These are phyloP conservation scores for Chondrosia reniformis DNA, from an alignment of 37 sponge, comb jelly and placozoan genomes.

Conservation along the genomic window DNA sequence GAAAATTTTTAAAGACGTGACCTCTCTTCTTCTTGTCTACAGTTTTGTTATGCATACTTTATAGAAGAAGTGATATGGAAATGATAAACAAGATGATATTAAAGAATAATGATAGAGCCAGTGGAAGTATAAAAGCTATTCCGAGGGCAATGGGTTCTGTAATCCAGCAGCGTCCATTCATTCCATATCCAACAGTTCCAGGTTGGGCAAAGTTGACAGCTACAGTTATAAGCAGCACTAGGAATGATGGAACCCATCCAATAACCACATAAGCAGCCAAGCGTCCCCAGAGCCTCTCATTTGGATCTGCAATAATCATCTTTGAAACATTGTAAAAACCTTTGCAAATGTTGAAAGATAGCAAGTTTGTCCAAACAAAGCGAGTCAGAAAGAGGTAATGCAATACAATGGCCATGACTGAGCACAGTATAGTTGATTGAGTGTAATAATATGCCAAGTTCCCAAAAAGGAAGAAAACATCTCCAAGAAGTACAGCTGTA, in stretches of 20 bases:
- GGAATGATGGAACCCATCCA: slow-evolving; percentile 40
- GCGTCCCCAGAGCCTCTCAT: not conserved
- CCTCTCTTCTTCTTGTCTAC: not conserved
- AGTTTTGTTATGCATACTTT: not conserved
- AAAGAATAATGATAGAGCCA: slow-evolving; percentile 7
- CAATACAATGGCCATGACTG: slow-evolving; percentile 22
- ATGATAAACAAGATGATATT: slow-evolving; percentile 12
- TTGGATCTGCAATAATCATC: not conserved
- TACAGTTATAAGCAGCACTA: slow-evolving; percentile 10
- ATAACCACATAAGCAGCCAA: not conserved
- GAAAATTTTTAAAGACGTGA: not conserved
- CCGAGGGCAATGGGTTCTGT: slow-evolving; percentile 26
- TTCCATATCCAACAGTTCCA: slow-evolving; percentile 33
- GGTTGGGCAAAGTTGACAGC: slow-evolving; percentile 28
- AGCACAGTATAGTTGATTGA: not conserved
- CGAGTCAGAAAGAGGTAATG: slow-evolving; percentile 46
- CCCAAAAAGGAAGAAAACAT: slow-evolving; percentile 27
- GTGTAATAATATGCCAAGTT: not conserved
- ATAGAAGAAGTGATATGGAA: not conserved
- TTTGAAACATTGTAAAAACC: slow-evolving; percentile 1
- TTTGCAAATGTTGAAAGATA: slow-evolving; percentile 17
- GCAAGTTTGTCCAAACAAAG: slow-evolving; percentile 40
- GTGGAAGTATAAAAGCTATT: slow-evolving; percentile 33
- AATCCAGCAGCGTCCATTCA: slow-evolving; percentile 45
- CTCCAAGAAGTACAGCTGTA: not conserved